These are phyloP conservation scores for Schrankia costaestrigalis DNA, from an alignment of 2,888 invertebrate species.

Conservation along the genomic window DNA sequence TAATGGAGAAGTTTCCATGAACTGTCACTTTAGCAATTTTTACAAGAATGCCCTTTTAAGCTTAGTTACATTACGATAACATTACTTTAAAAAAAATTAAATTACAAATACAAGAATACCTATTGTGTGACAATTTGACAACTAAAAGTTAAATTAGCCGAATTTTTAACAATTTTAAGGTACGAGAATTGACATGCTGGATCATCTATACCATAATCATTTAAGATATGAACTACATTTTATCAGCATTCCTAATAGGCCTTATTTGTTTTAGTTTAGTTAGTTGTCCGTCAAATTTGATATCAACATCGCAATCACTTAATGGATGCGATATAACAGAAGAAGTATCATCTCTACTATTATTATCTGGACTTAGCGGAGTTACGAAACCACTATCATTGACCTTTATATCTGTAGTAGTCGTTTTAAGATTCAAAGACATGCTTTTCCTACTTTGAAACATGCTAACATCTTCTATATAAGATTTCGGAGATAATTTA, in stretches of 20 bases:
- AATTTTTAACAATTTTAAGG: no score
- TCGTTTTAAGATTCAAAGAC: constrained; percentile 61
- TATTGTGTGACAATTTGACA: no score
- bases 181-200: no score
- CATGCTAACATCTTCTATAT: constrained; percentile 54
- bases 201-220: no score
- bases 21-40: no score
- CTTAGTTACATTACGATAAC: no score
- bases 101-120: no score
- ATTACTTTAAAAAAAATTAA: no score
- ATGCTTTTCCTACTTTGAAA: constrained; percentile 61
- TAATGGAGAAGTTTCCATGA: no score
- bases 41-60: no score
- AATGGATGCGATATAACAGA: constrained; percentile 84
- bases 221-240: constrained; percentile 11
- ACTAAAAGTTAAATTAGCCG: no score
- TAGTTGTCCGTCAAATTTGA: constrained; percentile 88
- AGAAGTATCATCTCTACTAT: constrained; percentile 57
- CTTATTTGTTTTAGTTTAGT: constrained; percentile 89
- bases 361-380: constrained; percentile 79
- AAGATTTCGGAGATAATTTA: constrained; percentile 47
- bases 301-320: constrained; percentile 89
- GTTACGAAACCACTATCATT: constrained; percentile 84
- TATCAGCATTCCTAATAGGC: constrained; percentile 52
- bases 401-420: constrained; percentile 36